A percentile compares a stretch with the other conserved stretches of the same genome.
Conservation (phyloP, 2,113 vertebrate species). For the Pelusios castaneus region DNA sequence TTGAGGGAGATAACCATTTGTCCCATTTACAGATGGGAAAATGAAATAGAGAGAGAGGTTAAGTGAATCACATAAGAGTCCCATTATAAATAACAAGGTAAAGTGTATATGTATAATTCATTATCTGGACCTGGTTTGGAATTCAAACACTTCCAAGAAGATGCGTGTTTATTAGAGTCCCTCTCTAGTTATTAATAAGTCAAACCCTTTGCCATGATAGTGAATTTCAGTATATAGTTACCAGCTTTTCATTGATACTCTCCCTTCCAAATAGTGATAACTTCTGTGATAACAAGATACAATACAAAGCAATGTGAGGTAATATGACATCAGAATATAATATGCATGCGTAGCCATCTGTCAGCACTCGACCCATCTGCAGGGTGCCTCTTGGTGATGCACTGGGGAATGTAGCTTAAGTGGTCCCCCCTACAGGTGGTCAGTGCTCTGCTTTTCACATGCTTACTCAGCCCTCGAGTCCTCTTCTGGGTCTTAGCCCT, state of each 20-base stretch:
- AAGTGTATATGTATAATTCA: not conserved
- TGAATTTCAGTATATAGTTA: accelerated
- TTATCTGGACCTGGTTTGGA: not conserved
- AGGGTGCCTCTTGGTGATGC: no score
- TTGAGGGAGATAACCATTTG: not conserved
- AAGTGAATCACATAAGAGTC: not conserved
- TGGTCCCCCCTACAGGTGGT: no score
- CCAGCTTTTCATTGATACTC: not conserved
- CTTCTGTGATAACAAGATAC: not conserved
- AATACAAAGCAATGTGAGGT: accelerated
- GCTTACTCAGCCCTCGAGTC: no score
- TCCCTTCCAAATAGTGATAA: not conserved
- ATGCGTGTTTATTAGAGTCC: not conserved
- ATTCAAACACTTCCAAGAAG: not conserved
- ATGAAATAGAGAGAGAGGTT: not conserved
- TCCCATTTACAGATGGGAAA: not conserved
- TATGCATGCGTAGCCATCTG: no score
- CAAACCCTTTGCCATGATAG: not conserved
- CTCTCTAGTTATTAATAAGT: not conserved
- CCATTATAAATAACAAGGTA: not conserved
- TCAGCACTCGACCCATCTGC: no score
- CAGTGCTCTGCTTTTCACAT: no score
- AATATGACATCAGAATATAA: no score
- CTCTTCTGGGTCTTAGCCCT: no score
- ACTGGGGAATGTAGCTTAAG: no score